Conservation (phyloP, 2,113 vertebrate species). For the Silurus glanis region DNA sequence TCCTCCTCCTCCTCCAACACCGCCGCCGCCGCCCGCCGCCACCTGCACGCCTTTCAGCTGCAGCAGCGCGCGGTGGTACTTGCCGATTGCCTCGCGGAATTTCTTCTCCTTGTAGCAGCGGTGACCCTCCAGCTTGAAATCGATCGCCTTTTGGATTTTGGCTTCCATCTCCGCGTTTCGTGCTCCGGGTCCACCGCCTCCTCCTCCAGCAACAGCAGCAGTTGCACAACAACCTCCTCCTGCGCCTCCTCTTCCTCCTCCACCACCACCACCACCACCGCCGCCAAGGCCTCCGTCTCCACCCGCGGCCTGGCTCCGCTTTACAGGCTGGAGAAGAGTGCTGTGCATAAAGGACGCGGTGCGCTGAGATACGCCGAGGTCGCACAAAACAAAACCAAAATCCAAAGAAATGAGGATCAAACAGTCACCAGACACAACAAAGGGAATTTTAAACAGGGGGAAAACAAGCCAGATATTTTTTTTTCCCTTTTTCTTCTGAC, state of each 20-base stretch:
- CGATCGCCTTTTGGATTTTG: constrained; percentile 85
- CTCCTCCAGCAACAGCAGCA: constrained; percentile 49
- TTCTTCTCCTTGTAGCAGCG: constrained; percentile 92
- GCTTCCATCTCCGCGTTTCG: constrained; percentile 74
- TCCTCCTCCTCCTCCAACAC: constrained; percentile 67
- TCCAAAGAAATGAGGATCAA: not conserved
- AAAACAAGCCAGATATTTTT: not conserved
- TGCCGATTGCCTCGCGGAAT: constrained; percentile 90
- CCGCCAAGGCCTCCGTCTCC: constrained; percentile 75
- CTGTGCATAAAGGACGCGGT: constrained; percentile 75
- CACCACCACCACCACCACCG: constrained; percentile 52
- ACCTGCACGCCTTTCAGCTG: constrained; percentile 86
- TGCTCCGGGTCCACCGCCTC: constrained; percentile 58
- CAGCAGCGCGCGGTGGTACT: constrained; percentile 89
- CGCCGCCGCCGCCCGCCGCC: constrained; percentile 56
- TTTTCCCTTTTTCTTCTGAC: not conserved
- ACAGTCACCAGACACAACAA: not conserved
- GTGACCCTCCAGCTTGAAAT: constrained; percentile 87
- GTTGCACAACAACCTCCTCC: constrained; percentile 32
- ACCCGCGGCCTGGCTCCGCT: constrained; percentile 71
- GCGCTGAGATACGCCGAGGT: constrained; percentile 1
- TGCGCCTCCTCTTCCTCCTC: constrained; percentile 48
- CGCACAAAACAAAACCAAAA: not conserved
- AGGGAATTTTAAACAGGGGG: not conserved
- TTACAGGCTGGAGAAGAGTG: constrained; percentile 69